Evolutionary conservation across 1,140 invertebrate species (phyloP), one percentile per base, ranked within the genome.

Genomic region (Brachionus koreanus): DNA sequence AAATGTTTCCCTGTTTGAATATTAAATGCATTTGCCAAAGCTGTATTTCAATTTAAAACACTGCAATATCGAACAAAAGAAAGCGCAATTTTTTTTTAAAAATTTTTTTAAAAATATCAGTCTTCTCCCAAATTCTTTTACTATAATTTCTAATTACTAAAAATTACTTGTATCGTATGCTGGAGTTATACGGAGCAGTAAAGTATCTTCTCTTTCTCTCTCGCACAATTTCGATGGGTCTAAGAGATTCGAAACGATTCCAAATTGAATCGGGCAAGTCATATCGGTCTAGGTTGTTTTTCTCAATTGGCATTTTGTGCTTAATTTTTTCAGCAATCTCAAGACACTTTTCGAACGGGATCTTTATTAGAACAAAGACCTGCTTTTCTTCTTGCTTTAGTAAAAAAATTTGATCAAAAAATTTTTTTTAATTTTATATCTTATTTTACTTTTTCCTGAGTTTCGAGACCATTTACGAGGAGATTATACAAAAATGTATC

Each of bases 251-350:
- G 29, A 79, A 65, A 16, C 37, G 52, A 61, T 79, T 39, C 49
- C 76, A 79, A 42, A 79, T 25, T 10, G 76, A 61, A 13, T 65
- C 49, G 7, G 23, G 35, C 52, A 79, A 23, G 29, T 61, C 29
- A 29, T 65, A 37, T 16, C 29, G 43, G 19, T 79, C 76, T 49
- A 79, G 35, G 12, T 79, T 52, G n/a, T 79, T 79, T 75, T 49
- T 42, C 49, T 82, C 65, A 42, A 82, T 82, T 43, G 82, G 82
- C 16, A 82, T 19, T 52, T 63, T 49, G 19, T 63, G 37, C 37
- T 69, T 69, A 39, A 82, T 61, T 52, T 75, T 72, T 69, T 82
- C 82, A 10, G 82, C 82, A 35, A 69, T 57, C 39, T 72, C 43
- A 5, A 82, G 35, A n/a, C 16, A 23, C 12, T 65, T 61, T 72